Evolutionary conservation across 2,888 invertebrate species (phyloP), one percentile per base, ranked within the genome.

Genomic region (Cryptocheilus praepositus): DNA sequence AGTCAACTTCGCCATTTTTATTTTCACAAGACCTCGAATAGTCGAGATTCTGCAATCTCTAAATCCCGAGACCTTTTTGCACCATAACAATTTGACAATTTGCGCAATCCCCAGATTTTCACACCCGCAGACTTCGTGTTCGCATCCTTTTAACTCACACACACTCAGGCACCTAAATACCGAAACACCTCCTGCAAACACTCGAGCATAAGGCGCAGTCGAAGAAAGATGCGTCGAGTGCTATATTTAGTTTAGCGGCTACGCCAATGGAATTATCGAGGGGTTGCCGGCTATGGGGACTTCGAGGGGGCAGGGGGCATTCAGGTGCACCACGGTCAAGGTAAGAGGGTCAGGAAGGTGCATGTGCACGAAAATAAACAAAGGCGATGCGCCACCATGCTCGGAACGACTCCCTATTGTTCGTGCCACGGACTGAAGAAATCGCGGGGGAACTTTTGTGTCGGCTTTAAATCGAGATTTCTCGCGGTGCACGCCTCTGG

Each of bases 301-400:
- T 4, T 11, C 36, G 13, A 36, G 36, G 36, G 36, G 36, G 11
- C 36, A 36, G 36, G 36, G 36, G 36, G 36, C 36, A 76, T 74
- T 72, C 71, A 72, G 69, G 69, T 67, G 67, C 66, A 53, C 66
- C 70, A 76, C 67, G 74, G 76, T 76, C 79, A 78, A 78, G 78
- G 78, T 74, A 72, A 78, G 58, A 66, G 67, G 74, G 72, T 78
- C 71, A 70, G 67, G 67, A 61, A 74, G 70, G 68, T 70, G 78
- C 67, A 62, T 46, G 67, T 63, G 65, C 64, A 59, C 70, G 58
- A 70, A 76, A 74, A 71, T 74, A 78, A 70, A 70, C 64, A 58
- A 73, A 64, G 56, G 46, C 61, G 56, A 71, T 56, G 62, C 46
- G 54, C 25, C 46, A 59, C n/a, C 54, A 53, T 63, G 54, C 19